These are phyloP conservation scores for Galendromus occidentalis DNA, from an alignment of 1,140 invertebrate species.

Conservation along the genomic window DNA sequence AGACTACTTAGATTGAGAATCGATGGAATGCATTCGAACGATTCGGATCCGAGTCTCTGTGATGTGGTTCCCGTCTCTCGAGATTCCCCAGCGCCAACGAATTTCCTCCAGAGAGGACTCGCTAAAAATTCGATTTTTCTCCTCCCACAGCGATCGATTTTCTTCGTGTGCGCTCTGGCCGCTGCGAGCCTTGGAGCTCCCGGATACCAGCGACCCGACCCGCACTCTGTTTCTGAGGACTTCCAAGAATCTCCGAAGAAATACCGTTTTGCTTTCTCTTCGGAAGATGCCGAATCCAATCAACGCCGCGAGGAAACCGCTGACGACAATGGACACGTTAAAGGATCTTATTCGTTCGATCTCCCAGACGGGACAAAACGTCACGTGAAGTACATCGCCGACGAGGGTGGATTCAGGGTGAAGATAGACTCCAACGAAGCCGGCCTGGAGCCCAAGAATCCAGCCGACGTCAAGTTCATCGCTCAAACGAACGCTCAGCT, in stretches of 20 bases:
- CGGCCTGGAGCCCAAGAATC: not conserved
- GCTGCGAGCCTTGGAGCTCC: not conserved
- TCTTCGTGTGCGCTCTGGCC: not conserved
- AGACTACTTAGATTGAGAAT: not conserved
- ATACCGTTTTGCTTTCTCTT: not conserved
- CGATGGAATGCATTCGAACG: not conserved
- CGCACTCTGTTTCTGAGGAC: not conserved
- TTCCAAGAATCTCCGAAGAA: not conserved
- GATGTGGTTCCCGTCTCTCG: not conserved
- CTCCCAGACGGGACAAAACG: conserved; percentile 3
- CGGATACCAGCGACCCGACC: not conserved
- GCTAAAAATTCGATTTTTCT: not conserved
- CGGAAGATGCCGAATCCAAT: conserved; percentile 12
- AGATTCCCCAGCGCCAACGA: not conserved
- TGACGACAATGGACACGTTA: conserved; percentile 15
- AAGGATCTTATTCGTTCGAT: conserved; percentile 13
- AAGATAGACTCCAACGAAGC: conserved; percentile 14
- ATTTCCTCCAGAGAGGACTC: not conserved
- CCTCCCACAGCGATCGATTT: not conserved
- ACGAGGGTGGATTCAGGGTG: conserved; percentile 14
- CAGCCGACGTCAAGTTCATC: conserved; percentile 1
- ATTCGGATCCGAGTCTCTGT: not conserved
- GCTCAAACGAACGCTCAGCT: not conserved
- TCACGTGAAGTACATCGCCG: conserved; percentile 18
- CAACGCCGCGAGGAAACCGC: conserved; percentile 12